A percentile compares a stretch with the other conserved stretches of the same genome.
Evolutionary conservation across 2,797 vertebrate species (phyloP).

Genomic region (Iguana delicatissima): DNA sequence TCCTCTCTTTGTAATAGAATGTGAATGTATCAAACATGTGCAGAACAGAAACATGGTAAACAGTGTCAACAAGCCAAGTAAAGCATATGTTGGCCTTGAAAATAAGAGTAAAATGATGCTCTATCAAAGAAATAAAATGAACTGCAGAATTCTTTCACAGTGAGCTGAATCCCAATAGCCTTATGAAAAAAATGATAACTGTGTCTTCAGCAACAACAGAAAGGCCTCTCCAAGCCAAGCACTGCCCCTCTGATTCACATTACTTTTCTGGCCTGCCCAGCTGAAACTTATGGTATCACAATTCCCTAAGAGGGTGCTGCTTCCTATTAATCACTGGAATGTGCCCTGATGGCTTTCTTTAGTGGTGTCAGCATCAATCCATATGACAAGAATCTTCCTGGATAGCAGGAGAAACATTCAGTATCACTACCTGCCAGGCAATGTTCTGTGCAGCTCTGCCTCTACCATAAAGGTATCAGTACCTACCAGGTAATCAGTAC

Average conservation of each 20-base stretch:
- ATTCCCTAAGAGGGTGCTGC: slow-evolving; percentile 4
- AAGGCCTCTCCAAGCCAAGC: not conserved
- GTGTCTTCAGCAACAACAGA: not conserved
- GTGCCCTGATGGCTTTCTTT: not conserved
- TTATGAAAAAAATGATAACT: not conserved
- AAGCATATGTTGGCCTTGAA: slow-evolving; percentile 55
- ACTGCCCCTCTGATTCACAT: not conserved
- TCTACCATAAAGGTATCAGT: not conserved
- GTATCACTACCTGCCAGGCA: too few relatives aligned
- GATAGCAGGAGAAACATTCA: not conserved
- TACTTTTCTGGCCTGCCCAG: not conserved
- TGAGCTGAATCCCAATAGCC: slow-evolving; percentile 26
- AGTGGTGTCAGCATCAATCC: not conserved
- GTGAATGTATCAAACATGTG: slow-evolving; percentile 42
- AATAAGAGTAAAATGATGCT: slow-evolving; percentile 49
- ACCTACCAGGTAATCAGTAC: not conserved
- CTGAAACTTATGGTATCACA: not conserved
- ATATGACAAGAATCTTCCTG: not conserved
- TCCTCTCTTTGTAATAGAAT: slow-evolving; percentile 44
- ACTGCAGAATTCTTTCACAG: slow-evolving; percentile 52
- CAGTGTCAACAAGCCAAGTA: slow-evolving; percentile 54
- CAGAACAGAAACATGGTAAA: slow-evolving; percentile 62
- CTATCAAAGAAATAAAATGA: slow-evolving; percentile 50
- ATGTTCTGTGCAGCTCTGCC: not conserved
- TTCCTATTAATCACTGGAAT: slow-evolving; percentile 23